phyloP scores from a whole-genome alignment of 2,888 invertebrate genomes.

The Pemphredon lugubris region DNA sequence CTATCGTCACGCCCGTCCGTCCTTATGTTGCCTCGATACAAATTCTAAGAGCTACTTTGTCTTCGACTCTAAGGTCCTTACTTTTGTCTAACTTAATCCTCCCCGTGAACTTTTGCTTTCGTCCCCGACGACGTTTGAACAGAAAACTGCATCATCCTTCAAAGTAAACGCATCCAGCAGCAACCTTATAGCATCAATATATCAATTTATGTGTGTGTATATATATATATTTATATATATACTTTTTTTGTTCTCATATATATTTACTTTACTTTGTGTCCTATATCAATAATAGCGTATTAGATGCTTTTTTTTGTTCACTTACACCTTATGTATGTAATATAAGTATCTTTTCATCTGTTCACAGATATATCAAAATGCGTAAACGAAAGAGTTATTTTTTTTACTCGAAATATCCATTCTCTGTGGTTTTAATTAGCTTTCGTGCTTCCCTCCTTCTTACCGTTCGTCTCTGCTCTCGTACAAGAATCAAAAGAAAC shows the following conservation, averaged over 20 bases:
- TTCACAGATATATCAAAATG: conserved; percentile 78
- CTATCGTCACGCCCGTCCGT: conserved; percentile 59
- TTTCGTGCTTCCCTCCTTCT: conserved; percentile 18
- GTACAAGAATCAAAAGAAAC: conserved; percentile 67
- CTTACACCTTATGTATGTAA: conserved; percentile 79
- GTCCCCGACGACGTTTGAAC: conserved; percentile 60
- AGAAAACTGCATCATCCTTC: conserved; percentile 53
- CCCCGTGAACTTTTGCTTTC: conserved; percentile 61
- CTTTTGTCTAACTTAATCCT: conserved; percentile 50
- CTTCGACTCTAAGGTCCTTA: conserved; percentile 58
- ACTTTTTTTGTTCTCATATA: conserved; percentile 71
- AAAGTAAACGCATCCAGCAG: conserved; percentile 73
- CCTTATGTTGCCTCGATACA: conserved; percentile 59
- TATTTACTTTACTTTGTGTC: conserved; percentile 77
- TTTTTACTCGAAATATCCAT: conserved; percentile 71
- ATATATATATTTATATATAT: conserved; percentile 65
- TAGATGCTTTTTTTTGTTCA: conserved; percentile 77
- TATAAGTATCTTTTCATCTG: conserved; percentile 77
- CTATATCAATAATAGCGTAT: conserved; percentile 78
- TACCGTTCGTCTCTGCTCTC: conserved; percentile 37
- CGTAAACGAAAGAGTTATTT: conserved; percentile 79
- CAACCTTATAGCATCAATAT: conserved; percentile 75
- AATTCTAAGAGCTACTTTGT: conserved; percentile 63
- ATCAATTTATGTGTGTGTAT: conserved; percentile 72
- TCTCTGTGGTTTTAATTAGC: conserved; percentile 10